These are phyloP conservation scores for Pardosa pseudoannulata DNA, from an alignment of 2,888 invertebrate genomes.

Conservation along the genomic window DNA sequence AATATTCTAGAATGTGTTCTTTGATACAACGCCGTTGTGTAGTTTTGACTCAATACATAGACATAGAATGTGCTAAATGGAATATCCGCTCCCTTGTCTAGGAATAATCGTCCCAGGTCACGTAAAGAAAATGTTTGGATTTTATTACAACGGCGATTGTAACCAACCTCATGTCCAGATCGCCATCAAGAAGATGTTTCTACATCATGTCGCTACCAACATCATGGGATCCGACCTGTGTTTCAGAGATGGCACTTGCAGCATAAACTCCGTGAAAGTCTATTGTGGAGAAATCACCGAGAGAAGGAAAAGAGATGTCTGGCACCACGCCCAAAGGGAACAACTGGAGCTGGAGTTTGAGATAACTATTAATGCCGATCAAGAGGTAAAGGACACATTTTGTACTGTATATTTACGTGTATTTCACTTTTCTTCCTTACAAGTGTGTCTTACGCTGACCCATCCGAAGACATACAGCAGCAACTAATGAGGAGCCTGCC, in stretches of 20 bases:
- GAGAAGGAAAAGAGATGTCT: constrained; percentile 16
- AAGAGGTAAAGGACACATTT: constrained; percentile 61
- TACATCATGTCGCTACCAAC: not conserved
- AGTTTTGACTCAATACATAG: too few species aligned
- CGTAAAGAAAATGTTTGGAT: constrained; percentile 18
- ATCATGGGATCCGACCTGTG: constrained; percentile 20
- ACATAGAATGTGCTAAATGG: too few species aligned
- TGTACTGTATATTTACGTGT: too few species aligned
- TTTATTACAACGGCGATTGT: constrained; percentile 58
- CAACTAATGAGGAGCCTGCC: too few species aligned
- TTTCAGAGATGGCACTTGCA: constrained; percentile 1
- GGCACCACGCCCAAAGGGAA: constrained; percentile 19
- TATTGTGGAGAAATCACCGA: constrained; percentile 25
- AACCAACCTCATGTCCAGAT: constrained; percentile 30
- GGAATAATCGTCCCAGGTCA: constrained; percentile 15
- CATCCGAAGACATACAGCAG: too few species aligned
- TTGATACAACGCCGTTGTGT: too few species aligned
- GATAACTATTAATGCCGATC: constrained; percentile 49
- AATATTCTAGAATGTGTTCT: too few species aligned
- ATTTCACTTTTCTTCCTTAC: too few species aligned
- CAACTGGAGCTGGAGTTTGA: constrained; percentile 61
- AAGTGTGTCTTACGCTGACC: too few species aligned
- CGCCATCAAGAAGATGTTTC: constrained; percentile 36
- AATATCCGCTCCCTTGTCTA: too few species aligned
- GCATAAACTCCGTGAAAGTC: constrained; percentile 17